These are phyloP conservation scores for Drosophila limbata DNA, from an alignment of 2,888 invertebrate species.

Conservation along the genomic window DNA sequence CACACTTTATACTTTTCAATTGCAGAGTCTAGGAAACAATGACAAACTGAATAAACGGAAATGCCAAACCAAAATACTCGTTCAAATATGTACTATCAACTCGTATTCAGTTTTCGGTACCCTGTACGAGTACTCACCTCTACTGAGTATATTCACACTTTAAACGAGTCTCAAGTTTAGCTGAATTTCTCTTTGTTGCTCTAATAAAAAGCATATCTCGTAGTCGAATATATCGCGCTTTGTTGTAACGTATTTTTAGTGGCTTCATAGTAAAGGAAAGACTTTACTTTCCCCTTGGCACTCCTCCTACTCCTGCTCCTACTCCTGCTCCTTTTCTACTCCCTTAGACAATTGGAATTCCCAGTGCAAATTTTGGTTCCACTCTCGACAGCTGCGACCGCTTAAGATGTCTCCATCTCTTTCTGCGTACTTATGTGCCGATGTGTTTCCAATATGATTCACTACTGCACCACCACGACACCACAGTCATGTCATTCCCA, in stretches of 20 bases:
- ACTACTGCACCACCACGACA: constrained; percentile 11
- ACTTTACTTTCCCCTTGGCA: not conserved
- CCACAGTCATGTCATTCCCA: constrained; percentile 7
- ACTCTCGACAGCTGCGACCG: constrained; percentile 48
- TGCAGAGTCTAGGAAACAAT: not conserved
- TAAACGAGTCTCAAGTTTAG: not conserved
- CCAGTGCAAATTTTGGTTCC: constrained; percentile 43
- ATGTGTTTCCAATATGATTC: constrained; percentile 48
- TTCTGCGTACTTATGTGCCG: constrained; percentile 21
- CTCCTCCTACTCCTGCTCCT: not conserved
- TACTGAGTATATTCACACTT: not conserved
- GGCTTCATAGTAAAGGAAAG: constrained; percentile 5
- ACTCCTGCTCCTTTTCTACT: not conserved
- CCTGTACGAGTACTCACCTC: not conserved
- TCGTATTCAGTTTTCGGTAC: constrained; percentile 16
- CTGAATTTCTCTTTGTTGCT: not conserved
- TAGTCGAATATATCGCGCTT: constrained; percentile 21
- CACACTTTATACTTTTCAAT: not conserved
- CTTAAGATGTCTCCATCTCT: constrained; percentile 24
- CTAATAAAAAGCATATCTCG: constrained; percentile 3
- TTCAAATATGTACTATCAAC: constrained; percentile 3
- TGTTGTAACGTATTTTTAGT: constrained; percentile 2
- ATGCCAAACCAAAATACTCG: constrained; percentile 19
- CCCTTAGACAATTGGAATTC: constrained; percentile 36
- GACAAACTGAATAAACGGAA: constrained; percentile 13